A percentile compares a stretch with the other conserved stretches of the same genome.
Conservation (phyloP, 2,113 vertebrate species). For the Corythornis madagascariensis region DNA sequence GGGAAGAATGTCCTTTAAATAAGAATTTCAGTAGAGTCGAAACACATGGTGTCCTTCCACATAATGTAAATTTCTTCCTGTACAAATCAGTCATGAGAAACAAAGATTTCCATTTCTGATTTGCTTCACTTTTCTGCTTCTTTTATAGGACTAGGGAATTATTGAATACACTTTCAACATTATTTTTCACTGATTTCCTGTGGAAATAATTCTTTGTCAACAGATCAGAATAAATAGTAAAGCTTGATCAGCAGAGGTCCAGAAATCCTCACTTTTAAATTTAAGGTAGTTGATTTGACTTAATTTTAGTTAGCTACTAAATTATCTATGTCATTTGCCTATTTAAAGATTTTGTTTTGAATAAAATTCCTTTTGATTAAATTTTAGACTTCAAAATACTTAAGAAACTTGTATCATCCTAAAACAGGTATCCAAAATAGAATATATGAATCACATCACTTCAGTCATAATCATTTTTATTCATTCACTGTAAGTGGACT, state of each 20-base stretch:
- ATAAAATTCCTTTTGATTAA: not conserved
- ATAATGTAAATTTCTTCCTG: not conserved
- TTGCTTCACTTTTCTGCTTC: not conserved
- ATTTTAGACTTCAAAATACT: not conserved
- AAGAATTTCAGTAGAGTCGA: conserved; percentile 16
- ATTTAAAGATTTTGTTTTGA: not conserved
- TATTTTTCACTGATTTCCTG: not conserved
- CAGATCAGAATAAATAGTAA: not conserved
- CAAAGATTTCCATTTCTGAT: not conserved
- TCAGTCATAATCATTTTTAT: not conserved
- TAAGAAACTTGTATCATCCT: not conserved
- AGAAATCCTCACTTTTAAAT: not conserved
- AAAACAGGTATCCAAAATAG: not conserved
- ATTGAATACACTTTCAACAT: not conserved
- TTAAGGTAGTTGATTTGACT: not conserved
- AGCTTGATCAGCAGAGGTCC: not conserved
- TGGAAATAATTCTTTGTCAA: not conserved
- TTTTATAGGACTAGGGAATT: not conserved
- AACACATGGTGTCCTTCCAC: not conserved
- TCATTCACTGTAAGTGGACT: not conserved
- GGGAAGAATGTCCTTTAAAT: conserved; percentile 40
- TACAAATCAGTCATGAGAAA: not conserved
- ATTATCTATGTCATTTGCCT: not conserved
- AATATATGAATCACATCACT: not conserved
- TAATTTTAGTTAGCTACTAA: not conserved